Evolutionary conservation across 2,797 vertebrate genomes (phyloP).

Genomic region (Peromyscus attwateri): DNA sequence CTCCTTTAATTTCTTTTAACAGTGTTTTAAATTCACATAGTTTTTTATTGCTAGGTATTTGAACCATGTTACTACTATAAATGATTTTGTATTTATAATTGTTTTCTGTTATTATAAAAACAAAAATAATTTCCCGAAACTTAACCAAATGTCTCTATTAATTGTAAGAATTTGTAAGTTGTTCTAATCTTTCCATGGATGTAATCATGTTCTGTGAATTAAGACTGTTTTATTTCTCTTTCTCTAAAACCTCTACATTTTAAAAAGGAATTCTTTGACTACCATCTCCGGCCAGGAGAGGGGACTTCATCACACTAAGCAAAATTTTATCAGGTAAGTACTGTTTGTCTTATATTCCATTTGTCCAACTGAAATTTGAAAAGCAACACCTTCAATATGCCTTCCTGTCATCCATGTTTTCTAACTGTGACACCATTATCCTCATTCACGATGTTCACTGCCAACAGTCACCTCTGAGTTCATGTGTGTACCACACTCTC

Average conservation of each 20-base stretch:
- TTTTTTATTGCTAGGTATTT: background rate
- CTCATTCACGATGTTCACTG: background rate
- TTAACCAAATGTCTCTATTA: background rate
- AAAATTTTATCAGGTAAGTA: background rate
- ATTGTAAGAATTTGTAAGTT: background rate
- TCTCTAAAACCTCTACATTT: background rate
- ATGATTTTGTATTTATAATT: background rate
- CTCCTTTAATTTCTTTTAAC: slow-evolving; percentile 19
- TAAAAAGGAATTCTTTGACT: background rate
- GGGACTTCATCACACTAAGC: background rate
- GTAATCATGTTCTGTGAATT: background rate
- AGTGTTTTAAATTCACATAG: background rate
- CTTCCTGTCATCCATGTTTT: background rate
- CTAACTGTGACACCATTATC: background rate
- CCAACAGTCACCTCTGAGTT: background rate
- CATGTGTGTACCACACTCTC: background rate
- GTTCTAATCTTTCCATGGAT: background rate
- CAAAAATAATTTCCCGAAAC: background rate
- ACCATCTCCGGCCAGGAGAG: background rate
- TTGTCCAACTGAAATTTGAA: background rate
- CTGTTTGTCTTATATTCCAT: background rate
- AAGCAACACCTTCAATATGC: background rate
- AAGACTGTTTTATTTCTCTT: background rate
- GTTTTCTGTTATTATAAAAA: background rate
- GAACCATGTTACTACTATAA: background rate